A percentile compares a stretch with the other conserved stretches of the same genome.
Evolutionary conservation across 2,797 vertebrate genomes (phyloP).

Genomic region (Capromys pilorides): DNA sequence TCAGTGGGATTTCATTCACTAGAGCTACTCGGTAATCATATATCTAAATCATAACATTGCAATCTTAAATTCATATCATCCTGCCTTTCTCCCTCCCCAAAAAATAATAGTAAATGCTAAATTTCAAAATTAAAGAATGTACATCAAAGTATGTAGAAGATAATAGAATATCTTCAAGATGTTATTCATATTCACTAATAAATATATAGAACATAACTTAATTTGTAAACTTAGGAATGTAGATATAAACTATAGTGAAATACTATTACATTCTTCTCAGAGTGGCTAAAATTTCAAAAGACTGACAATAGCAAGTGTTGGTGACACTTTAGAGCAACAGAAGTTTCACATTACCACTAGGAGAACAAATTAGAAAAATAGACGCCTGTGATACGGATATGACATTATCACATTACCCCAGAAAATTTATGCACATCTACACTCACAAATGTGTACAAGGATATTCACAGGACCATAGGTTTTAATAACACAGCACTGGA

Average conservation of each 20-base stretch:
- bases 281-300: not conserved
- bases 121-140: not conserved
- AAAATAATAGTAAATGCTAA: not conserved
- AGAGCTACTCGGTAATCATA: not conserved
- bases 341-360: not conserved
- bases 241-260: not conserved
- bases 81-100: not conserved
- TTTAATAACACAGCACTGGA: not conserved
- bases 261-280: not conserved
- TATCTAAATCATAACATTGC: not conserved
- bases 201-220: not conserved
- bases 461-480: not conserved
- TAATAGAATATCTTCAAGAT: not conserved
- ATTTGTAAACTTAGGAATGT: not conserved
- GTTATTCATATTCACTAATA: not conserved
- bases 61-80: not conserved
- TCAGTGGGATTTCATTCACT: not conserved
- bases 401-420: not conserved
- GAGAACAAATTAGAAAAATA: not conserved
- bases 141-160: not conserved
- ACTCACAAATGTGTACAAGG: not conserved
- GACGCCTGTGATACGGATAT: not conserved
- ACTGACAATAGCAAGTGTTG: not conserved
- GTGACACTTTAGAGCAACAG: not conserved
- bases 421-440: not conserved